A percentile compares a stretch with the other conserved stretches of the same genome.
These are phyloP conservation scores for Nicator chloris DNA, from an alignment of 2,113 vertebrate species.

Conservation along the genomic window DNA sequence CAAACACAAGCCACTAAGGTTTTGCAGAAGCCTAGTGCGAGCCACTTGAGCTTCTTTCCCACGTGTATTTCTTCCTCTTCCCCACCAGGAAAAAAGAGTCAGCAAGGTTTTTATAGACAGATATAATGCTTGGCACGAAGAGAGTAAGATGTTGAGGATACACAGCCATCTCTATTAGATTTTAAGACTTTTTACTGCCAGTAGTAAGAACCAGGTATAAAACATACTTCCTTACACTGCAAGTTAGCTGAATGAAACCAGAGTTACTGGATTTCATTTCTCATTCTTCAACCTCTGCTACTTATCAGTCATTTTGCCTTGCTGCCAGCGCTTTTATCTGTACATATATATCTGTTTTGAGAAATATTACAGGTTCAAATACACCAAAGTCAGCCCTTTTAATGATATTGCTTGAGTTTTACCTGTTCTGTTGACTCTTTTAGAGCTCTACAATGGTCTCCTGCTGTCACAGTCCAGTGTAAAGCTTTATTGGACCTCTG, in stretches of 20 bases:
- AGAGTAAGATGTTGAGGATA: neutral
- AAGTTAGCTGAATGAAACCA: neutral
- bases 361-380: neutral
- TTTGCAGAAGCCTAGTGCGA: neutral
- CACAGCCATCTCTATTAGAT: neutral
- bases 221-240: neutral
- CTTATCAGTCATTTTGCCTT: neutral
- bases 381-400: neutral
- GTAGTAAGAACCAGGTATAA: neutral
- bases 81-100: neutral
- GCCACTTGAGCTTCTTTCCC: neutral
- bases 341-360: neutral
- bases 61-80: neutral
- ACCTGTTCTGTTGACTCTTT: slow-evolving; percentile 11
- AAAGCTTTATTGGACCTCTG: neutral
- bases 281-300: neutral
- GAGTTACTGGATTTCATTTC: neutral
- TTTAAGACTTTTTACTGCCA: neutral
- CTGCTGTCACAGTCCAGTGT: slow-evolving; percentile 1
- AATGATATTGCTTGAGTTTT: neutral
- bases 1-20: neutral
- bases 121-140: neutral
- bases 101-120: neutral
- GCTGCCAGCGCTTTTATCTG: neutral
- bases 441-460: neutral